Evolutionary conservation across 2,113 vertebrate species (phyloP).

Genomic region (Promerops cafer): DNA sequence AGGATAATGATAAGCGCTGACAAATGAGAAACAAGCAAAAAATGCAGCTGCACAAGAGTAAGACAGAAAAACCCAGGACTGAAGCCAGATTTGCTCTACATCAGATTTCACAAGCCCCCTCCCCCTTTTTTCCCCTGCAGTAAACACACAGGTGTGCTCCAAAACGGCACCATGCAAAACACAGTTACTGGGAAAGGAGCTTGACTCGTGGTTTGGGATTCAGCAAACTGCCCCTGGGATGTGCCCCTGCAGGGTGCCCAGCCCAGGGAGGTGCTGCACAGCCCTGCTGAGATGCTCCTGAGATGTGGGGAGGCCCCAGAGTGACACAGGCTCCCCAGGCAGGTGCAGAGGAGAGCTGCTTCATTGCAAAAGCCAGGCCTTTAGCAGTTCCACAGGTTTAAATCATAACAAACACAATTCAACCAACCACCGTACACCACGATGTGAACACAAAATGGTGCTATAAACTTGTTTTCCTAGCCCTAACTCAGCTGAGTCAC

Average conservation of each 20-base stretch:
- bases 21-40: not conserved
- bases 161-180: not conserved
- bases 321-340: not conserved
- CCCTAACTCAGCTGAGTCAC: not conserved
- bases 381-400: not conserved
- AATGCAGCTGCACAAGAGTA: not conserved
- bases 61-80: not conserved
- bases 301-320: too few species aligned
- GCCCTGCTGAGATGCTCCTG: not conserved
- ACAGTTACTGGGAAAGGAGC: not conserved
- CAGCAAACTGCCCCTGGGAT: not conserved
- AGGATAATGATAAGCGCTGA: not conserved
- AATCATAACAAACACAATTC: not conserved
- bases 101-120: not conserved
- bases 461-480: not conserved
- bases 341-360: not conserved
- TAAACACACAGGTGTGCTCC: not conserved
- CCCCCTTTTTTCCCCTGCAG: not conserved
- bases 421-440: not conserved
- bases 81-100: not conserved
- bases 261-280: not conserved
- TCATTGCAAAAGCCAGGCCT: not conserved
- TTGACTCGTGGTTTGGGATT: not conserved
- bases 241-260: not conserved
- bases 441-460: fast-evolving